These are phyloP conservation scores for Ophiodon elongatus DNA, from an alignment of 2,113 vertebrate genomes.

Conservation along the genomic window DNA sequence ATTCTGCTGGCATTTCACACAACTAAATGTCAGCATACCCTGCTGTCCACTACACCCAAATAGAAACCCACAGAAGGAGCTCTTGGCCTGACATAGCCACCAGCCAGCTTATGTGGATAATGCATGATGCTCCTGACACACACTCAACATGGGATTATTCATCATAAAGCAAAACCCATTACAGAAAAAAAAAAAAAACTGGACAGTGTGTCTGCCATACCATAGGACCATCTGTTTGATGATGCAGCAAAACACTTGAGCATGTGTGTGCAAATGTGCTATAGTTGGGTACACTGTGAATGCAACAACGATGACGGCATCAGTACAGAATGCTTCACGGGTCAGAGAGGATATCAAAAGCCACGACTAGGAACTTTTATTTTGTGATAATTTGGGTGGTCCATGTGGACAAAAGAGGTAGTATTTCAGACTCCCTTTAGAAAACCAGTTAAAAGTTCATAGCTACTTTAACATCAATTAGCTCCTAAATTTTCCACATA, in stretches of 20 bases:
- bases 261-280: background rate
- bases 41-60: slow-evolving; percentile 40
- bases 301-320: background rate
- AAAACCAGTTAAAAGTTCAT: too few relatives aligned
- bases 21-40: slow-evolving; percentile 48
- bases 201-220: slow-evolving; percentile 10
- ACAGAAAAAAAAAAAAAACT: background rate
- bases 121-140: slow-evolving; percentile 36
- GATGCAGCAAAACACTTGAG: slow-evolving; percentile 13
- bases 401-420: too few relatives aligned
- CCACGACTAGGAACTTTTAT: background rate
- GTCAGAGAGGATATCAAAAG: background rate
- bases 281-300: background rate
- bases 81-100: slow-evolving; percentile 27
- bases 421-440: too few relatives aligned
- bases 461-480: too few relatives aligned
- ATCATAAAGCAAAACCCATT: slow-evolving; percentile 41
- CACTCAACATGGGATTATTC: slow-evolving; percentile 57
- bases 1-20: slow-evolving; percentile 17
- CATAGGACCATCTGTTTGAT: slow-evolving; percentile 50
- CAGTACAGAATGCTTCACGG: background rate
- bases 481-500: too few relatives aligned
- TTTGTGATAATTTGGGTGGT: too few relatives aligned
- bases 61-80: slow-evolving; percentile 34
- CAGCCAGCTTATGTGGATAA: slow-evolving; percentile 22